Percentiles rank a stretch among this genome's conserved stretches.
Conservation (phyloP, 2,113 vertebrate genomes). For the Ranitomeya imitator region DNA sequence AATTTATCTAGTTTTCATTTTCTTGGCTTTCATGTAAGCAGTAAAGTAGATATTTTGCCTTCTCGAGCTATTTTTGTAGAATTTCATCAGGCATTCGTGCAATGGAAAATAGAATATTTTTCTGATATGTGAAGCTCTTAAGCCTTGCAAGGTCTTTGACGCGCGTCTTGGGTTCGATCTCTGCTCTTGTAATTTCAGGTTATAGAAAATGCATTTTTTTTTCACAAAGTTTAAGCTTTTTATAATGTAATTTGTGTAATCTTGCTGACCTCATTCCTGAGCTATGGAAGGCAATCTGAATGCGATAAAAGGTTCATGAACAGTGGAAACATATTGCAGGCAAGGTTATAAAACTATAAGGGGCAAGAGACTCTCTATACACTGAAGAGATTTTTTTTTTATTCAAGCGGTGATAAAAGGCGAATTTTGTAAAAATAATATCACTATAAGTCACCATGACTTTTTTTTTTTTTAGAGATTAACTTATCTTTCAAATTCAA, state of each 20-base stretch:
- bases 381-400: too few species aligned
- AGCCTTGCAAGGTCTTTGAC: slow-evolving; percentile 15
- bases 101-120: slow-evolving; percentile 27
- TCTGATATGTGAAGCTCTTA: slow-evolving; percentile 20
- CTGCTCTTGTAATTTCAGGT: not conserved
- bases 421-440: too few species aligned
- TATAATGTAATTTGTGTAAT: not conserved
- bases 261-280: not conserved
- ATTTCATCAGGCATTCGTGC: not conserved
- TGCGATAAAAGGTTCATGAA: not conserved
- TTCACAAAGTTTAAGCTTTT: not conserved
- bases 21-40: slow-evolving; percentile 5
- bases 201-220: not conserved
- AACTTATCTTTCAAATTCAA: too few species aligned
- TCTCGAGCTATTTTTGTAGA: slow-evolving; percentile 8
- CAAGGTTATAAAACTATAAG: too few species aligned
- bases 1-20: slow-evolving; percentile 20
- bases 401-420: too few species aligned
- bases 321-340: not conserved
- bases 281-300: not conserved
- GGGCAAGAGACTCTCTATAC: too few species aligned
- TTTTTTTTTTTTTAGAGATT: too few species aligned
- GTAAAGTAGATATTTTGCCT: not conserved
- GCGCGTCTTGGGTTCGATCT: not conserved
- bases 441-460: too few species aligned